Conservation (phyloP, 2,888 invertebrate species). For the Heliothis peltigera region DNA sequence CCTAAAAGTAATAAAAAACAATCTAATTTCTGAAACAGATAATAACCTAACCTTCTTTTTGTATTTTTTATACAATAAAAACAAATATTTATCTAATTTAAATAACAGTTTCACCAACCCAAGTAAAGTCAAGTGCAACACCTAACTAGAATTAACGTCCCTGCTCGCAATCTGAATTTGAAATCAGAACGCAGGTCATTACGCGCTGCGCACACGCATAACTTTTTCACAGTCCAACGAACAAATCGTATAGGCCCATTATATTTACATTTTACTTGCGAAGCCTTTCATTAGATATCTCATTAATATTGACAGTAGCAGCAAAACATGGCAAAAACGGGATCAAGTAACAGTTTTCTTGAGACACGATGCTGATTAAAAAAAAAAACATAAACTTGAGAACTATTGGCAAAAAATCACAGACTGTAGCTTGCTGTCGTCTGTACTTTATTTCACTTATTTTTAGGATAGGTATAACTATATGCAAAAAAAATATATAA, state of each 20-base stretch:
- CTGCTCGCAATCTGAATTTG: slow-evolving; percentile 64
- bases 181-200: slow-evolving; percentile 66
- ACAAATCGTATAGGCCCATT: slow-evolving; percentile 59
- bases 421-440: too few species aligned
- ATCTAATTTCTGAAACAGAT: too few species aligned
- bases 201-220: slow-evolving; percentile 61
- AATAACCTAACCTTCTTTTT: too few species aligned
- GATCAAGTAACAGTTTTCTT: not conserved
- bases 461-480: too few species aligned
- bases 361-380: not conserved
- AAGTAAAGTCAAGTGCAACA: slow-evolving; percentile 47
- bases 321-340: not conserved
- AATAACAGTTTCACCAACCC: slow-evolving; percentile 2
- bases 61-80: too few species aligned
- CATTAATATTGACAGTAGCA: slow-evolving; percentile 40
- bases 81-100: not conserved
- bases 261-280: slow-evolving; percentile 65
- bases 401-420: too few species aligned
- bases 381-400: too few species aligned
- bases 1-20: too few species aligned
- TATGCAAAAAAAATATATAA: too few species aligned
- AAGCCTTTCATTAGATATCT: slow-evolving; percentile 51
- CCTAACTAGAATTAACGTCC: slow-evolving; percentile 40
- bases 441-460: too few species aligned
- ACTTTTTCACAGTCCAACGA: slow-evolving; percentile 66